Percentiles rank a stretch among this genome's conserved stretches.
Conservation (phyloP, 2,888 invertebrate genomes). For the Epinotia demarniana region DNA sequence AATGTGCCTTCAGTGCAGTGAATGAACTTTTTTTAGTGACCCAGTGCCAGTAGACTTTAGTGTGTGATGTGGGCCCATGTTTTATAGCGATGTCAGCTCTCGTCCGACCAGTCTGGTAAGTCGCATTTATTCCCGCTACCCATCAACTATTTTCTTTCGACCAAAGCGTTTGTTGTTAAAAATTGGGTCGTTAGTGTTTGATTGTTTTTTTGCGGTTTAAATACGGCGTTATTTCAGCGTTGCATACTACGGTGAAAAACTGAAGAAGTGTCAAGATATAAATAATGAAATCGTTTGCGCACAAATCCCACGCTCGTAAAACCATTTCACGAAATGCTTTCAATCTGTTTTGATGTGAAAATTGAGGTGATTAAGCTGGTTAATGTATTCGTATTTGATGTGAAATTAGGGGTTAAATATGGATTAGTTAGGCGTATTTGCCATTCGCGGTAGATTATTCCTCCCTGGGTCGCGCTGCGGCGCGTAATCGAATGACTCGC, state of each 20-base stretch:
- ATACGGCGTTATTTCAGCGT: slow-evolving; percentile 77
- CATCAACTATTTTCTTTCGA: slow-evolving; percentile 61
- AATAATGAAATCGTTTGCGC: slow-evolving; percentile 70
- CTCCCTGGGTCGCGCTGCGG: slow-evolving; percentile 52
- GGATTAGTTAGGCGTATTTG: slow-evolving; percentile 47
- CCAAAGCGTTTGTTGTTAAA: slow-evolving; percentile 52
- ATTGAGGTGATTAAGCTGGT: slow-evolving; percentile 50
- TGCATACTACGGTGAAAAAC: slow-evolving; percentile 67
- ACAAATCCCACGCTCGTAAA: slow-evolving; percentile 84
- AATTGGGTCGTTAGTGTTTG: slow-evolving; percentile 53
- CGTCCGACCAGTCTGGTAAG: slow-evolving; percentile 84
- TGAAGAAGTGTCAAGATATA: slow-evolving; percentile 72
- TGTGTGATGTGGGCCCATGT: slow-evolving; percentile 77
- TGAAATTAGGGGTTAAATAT: slow-evolving; percentile 50
- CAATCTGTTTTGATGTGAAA: slow-evolving; percentile 60
- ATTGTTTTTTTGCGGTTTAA: slow-evolving; percentile 50
- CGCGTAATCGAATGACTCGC: slow-evolving; percentile 70
- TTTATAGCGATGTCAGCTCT: slow-evolving; percentile 85
- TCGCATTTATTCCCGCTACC: slow-evolving; percentile 54
- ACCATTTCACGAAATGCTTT: slow-evolving; percentile 85
- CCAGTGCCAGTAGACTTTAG: slow-evolving; percentile 68
- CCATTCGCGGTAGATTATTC: slow-evolving; percentile 54
- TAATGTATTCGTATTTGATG: slow-evolving; percentile 45
- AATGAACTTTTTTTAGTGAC: slow-evolving; percentile 60
- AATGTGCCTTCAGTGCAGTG: slow-evolving; percentile 71